Conservation (phyloP, 2,888 invertebrate genomes). For the Hetaerina titia region DNA sequence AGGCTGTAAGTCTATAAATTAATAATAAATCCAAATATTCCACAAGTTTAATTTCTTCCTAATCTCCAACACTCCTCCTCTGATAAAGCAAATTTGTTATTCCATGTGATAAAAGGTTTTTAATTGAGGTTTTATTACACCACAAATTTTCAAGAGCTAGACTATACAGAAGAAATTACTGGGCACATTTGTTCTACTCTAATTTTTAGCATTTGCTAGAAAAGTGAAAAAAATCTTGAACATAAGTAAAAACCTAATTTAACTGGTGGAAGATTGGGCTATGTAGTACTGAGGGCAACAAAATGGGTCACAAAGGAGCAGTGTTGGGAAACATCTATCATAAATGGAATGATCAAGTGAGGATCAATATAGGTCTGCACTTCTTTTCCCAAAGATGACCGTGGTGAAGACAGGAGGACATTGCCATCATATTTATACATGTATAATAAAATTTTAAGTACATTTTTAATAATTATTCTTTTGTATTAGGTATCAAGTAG, state of each 20-base stretch:
- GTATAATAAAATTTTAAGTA: slow-evolving; percentile 57
- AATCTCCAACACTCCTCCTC: slow-evolving; percentile 64
- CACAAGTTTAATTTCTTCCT: slow-evolving; percentile 56
- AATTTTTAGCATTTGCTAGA: slow-evolving; percentile 11
- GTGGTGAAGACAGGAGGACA: slow-evolving; percentile 58
- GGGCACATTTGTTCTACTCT: slow-evolving; percentile 37
- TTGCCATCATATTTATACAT: slow-evolving; percentile 40
- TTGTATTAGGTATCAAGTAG: slow-evolving; percentile 43
- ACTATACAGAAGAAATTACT: slow-evolving; percentile 49
- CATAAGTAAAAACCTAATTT: slow-evolving; percentile 38
- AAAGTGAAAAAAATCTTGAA: neutral
- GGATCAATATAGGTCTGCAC: slow-evolving; percentile 48
- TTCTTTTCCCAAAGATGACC: slow-evolving; percentile 46
- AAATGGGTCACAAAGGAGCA: slow-evolving; percentile 50
- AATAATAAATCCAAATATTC: slow-evolving; percentile 65
- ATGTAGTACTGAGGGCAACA: slow-evolving; percentile 24
- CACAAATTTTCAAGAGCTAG: slow-evolving; percentile 29
- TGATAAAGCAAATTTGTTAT: slow-evolving; percentile 40
- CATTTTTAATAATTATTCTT: slow-evolving; percentile 50
- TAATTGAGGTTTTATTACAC: slow-evolving; percentile 38
- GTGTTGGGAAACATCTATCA: slow-evolving; percentile 59
- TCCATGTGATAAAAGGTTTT: slow-evolving; percentile 44
- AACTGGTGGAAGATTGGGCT: neutral
- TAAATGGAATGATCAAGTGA: slow-evolving; percentile 65
- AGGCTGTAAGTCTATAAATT: slow-evolving; percentile 65